Percentiles rank a stretch among this genome's conserved stretches.
These are phyloP conservation scores for Microctenopoma stevenorrisi DNA, from an alignment of 2,797 vertebrate species.

Conservation along the genomic window DNA sequence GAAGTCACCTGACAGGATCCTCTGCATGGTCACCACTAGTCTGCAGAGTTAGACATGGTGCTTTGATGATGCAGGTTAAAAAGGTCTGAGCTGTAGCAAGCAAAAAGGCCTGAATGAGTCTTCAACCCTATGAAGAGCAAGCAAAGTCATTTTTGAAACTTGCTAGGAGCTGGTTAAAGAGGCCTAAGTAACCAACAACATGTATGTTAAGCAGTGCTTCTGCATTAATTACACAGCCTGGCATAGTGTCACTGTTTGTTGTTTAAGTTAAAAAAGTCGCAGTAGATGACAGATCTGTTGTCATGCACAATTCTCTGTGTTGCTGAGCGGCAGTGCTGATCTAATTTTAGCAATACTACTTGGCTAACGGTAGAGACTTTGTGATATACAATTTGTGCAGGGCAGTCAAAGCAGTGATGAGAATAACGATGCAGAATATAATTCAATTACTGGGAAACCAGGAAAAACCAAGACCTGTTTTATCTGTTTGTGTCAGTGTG, in stretches of 20 bases:
- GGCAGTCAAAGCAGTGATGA: conserved; percentile 1
- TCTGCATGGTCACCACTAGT: neutral
- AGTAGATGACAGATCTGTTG: conserved; percentile 18
- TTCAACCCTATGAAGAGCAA: neutral
- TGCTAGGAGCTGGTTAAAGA: neutral
- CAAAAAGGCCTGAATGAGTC: neutral
- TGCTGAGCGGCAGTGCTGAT: conserved; percentile 35
- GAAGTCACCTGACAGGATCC: neutral
- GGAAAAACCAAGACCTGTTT: neutral
- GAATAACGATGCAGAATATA: conserved; percentile 20
- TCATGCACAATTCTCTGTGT: conserved; percentile 14
- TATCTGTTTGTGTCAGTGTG: neutral
- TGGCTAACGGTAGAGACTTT: conserved; percentile 17
- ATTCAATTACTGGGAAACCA: neutral
- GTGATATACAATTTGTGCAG: conserved; percentile 11
- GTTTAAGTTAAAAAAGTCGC: conserved; percentile 8
- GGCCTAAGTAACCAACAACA: neutral
- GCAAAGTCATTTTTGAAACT: neutral
- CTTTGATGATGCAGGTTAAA: neutral
- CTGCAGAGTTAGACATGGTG: neutral
- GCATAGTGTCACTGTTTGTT: neutral
- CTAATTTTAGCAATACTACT: conserved; percentile 54
- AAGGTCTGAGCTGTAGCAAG: neutral
- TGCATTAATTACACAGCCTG: conserved; percentile 1
- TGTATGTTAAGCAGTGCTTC: neutral